Conservation (phyloP, 2,113 vertebrate genomes). For the Seriola rivoliana region DNA sequence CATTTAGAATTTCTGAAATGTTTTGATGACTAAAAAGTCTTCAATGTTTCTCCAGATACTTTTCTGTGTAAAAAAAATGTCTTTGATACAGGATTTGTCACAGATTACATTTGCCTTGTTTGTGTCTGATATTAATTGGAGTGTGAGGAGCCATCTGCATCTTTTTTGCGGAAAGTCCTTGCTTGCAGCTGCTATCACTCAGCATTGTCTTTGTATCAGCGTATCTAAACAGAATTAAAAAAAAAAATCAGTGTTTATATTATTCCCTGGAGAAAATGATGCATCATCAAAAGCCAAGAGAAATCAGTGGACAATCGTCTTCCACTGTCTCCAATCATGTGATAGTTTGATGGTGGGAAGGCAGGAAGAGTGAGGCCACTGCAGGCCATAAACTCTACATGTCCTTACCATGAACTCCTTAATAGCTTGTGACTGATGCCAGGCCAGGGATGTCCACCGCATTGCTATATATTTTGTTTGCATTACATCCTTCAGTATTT, state of each 20-base stretch:
- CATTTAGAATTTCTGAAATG: neutral
- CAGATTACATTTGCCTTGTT: constrained; percentile 6
- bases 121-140: neutral
- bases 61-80: neutral
- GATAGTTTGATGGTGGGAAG: no score
- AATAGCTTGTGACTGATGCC: no score
- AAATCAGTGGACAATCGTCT: neutral
- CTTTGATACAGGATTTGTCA: neutral
- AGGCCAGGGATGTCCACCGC: no score
- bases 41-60: neutral
- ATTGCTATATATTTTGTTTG: neutral
- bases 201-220: neutral
- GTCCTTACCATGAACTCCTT: no score
- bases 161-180: neutral
- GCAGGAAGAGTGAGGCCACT: no score
- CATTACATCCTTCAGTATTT: neutral
- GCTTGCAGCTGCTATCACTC: neutral
- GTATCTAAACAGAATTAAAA: constrained; percentile 1
- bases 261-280: neutral
- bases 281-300: neutral
- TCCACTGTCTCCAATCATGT: no score
- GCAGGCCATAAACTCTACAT: no score
- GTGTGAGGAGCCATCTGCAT: constrained; percentile 7
- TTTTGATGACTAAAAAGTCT: neutral
- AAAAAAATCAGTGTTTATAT: neutral